These are phyloP conservation scores for Mastomys natalensis DNA, from an alignment of 2,113 vertebrate genomes.

Conservation along the genomic window DNA sequence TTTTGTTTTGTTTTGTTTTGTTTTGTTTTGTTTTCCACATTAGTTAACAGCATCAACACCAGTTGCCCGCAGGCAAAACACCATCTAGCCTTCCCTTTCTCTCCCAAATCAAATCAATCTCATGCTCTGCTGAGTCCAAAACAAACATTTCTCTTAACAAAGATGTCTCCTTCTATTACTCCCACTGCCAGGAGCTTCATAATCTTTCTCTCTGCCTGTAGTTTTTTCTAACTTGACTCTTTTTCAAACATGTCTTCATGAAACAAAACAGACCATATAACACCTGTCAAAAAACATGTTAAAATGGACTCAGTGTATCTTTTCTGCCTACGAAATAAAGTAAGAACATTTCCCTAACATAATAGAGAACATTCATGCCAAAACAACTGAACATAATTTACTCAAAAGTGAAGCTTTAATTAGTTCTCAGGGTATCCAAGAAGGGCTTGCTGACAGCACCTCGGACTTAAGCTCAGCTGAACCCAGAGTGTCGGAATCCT, in stretches of 20 bases:
- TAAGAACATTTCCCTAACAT: conserved; percentile 20
- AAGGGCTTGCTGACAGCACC: not conserved
- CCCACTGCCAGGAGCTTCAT: not conserved
- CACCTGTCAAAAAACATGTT: not conserved
- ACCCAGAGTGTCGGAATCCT: not conserved
- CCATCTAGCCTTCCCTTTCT: not conserved
- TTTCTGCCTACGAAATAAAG: not conserved
- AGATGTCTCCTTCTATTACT: not conserved
- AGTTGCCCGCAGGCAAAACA: not conserved
- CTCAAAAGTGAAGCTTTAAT: not conserved
- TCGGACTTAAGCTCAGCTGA: not conserved
- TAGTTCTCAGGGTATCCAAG: not conserved
- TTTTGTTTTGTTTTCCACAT: not conserved
- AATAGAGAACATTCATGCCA: not conserved
- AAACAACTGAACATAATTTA: not conserved
- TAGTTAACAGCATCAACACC: not conserved
- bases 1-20: not conserved
- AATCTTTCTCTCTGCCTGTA: not conserved
- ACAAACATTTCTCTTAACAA: not conserved
- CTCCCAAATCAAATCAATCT: not conserved
- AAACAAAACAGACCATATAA: not conserved
- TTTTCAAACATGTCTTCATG: not conserved
- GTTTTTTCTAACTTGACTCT: not conserved
- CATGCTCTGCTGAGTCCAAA: not conserved
- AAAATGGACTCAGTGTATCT: not conserved